phyloP scores from a whole-genome alignment of 1,140 invertebrate genomes.

The Reticulitermes speratus region DNA sequence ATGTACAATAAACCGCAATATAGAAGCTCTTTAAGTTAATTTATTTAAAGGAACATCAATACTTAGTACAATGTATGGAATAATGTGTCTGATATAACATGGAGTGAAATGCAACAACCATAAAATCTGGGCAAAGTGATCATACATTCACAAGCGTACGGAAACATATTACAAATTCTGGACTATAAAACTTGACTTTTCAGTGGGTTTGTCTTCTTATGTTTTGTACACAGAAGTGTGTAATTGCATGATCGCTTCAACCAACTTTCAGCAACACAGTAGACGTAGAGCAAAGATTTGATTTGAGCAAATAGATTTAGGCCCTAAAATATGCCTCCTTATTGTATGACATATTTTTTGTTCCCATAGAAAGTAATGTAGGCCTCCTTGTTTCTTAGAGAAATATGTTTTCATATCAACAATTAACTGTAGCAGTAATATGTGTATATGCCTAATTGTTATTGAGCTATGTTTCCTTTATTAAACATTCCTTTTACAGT shows the following conservation, averaged over 20 bases:
- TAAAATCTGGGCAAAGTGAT: too few species aligned
- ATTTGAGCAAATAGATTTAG: slow-evolving; percentile 14
- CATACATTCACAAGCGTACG: too few species aligned
- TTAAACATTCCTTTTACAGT: too few species aligned
- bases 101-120: not conserved
- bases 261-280: not conserved
- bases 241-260: not conserved
- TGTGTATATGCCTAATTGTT: too few species aligned
- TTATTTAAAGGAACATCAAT: not conserved
- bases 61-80: not conserved
- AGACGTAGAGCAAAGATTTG: not conserved
- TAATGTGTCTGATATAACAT: not conserved
- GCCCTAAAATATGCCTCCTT: not conserved
- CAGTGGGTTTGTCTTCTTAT: not conserved
- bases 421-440: too few species aligned
- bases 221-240: too few species aligned
- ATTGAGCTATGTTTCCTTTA: too few species aligned
- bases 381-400: not conserved
- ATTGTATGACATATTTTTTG: not conserved
- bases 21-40: not conserved
- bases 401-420: not conserved
- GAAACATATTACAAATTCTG: too few species aligned
- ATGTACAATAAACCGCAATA: not conserved
- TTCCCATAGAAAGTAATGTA: not conserved
- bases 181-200: not conserved